Evolutionary conservation across 2,113 vertebrate species (phyloP).

Genomic region (Australoheros scitulus): DNA sequence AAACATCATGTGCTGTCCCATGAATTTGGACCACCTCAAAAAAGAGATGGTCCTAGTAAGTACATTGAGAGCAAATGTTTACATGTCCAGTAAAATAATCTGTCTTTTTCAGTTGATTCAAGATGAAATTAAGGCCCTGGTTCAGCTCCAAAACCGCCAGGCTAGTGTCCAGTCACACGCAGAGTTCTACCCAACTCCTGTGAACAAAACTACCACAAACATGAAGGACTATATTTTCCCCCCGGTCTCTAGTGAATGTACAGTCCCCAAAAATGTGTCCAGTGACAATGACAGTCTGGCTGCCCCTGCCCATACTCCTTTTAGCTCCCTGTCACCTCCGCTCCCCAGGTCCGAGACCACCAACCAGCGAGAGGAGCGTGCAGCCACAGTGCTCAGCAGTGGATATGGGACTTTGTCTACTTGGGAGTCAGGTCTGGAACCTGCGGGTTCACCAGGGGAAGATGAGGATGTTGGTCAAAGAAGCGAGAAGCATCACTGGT

Average conservation of each 20-base stretch:
- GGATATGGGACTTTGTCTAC: constrained; percentile 87
- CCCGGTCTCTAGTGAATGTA: constrained; percentile 27
- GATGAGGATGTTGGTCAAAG: constrained; percentile 1
- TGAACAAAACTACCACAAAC: constrained; percentile 62
- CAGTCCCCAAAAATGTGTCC: constrained; percentile 11
- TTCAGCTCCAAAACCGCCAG: constrained; percentile 84
- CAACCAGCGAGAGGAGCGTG: constrained; percentile 61
- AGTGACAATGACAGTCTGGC: constrained; percentile 41
- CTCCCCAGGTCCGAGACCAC: constrained; percentile 60
- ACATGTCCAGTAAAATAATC: neutral
- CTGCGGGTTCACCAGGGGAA: constrained; percentile 15
- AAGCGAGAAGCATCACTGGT: constrained; percentile 39
- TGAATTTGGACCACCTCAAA: neutral
- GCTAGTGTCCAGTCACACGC: constrained; percentile 53
- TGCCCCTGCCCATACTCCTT: constrained; percentile 61
- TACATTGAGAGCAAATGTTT: neutral
- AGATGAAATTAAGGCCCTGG: constrained; percentile 91
- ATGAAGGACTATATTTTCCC: constrained; percentile 40
- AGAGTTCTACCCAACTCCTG: constrained; percentile 36
- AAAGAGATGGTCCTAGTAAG: neutral
- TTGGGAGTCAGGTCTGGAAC: constrained; percentile 70
- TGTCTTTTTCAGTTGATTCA: constrained; percentile 86
- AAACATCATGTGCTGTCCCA: neutral
- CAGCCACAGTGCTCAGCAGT: constrained; percentile 81
- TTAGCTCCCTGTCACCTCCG: constrained; percentile 67